Conservation (phyloP, 2,113 vertebrate genomes). For the Phocoena phocoena region DNA sequence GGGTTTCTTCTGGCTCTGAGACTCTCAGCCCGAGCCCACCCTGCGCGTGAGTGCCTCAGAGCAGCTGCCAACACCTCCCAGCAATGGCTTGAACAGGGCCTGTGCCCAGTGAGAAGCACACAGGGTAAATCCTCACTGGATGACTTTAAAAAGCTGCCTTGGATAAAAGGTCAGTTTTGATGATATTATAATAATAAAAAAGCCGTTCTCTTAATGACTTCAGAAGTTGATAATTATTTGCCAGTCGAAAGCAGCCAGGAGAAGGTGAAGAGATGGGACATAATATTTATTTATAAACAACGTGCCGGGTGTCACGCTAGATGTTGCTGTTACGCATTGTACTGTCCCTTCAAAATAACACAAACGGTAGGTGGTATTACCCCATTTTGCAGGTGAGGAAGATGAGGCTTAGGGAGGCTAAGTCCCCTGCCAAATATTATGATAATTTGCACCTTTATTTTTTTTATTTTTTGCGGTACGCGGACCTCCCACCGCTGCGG, state of each 20-base stretch:
- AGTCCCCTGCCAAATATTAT: not conserved
- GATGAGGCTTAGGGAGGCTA: not conserved
- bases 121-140: not conserved
- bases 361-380: fast-evolving
- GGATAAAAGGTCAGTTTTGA: no score
- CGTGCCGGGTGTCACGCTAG: fast-evolving
- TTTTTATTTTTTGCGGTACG: no score
- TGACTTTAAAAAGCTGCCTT: not conserved
- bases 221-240: not conserved
- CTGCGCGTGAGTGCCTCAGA: no score
- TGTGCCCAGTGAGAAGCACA: not conserved
- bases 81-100: not conserved
- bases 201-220: not conserved
- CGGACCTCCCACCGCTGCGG: no score
- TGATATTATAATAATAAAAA: not conserved
- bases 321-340: no score
- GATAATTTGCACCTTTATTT: no score
- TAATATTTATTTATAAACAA: not conserved
- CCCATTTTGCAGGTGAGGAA: not conserved
- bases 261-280: not conserved
- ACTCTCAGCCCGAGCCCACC: no score
- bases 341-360: not conserved
- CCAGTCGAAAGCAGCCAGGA: not conserved
- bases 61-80: not conserved
- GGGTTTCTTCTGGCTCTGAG: not conserved